Evolutionary conservation across 2,113 vertebrate species (phyloP).

Genomic region (Epinephelus cyanopodus): DNA sequence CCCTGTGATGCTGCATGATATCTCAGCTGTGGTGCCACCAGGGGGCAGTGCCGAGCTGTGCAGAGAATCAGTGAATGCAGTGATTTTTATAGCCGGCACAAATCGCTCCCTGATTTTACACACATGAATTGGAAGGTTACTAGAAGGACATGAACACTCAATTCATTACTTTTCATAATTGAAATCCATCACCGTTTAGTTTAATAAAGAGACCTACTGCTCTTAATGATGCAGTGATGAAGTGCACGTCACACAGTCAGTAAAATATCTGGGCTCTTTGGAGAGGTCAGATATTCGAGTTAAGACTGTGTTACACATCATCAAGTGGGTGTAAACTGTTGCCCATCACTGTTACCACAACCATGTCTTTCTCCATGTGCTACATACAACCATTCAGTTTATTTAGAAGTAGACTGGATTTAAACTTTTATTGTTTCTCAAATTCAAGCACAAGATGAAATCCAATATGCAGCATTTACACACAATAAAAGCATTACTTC

Average conservation of each 20-base stretch:
- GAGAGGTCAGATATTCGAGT: constrained; percentile 2
- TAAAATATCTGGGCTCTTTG: constrained; percentile 7
- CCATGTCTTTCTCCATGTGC: neutral
- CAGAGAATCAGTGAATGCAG: constrained; percentile 15
- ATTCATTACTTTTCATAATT: constrained; percentile 52
- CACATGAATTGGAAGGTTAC: constrained; percentile 56
- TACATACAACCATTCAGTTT: neutral
- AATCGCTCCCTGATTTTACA: constrained; percentile 24
- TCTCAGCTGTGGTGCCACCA: constrained; percentile 44
- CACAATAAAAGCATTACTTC: neutral
- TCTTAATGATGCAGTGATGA: neutral
- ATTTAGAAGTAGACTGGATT: neutral
- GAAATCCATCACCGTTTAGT: constrained; percentile 28
- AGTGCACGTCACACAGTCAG: neutral
- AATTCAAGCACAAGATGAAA: neutral
- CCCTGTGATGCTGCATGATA: neutral
- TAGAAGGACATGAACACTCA: constrained; percentile 52
- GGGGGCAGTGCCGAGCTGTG: constrained; percentile 58
- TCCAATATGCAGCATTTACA: neutral
- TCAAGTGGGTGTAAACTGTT: neutral
- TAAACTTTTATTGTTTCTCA: neutral
- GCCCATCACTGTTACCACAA: neutral
- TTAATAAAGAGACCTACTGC: neutral
- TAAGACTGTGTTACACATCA: neutral
- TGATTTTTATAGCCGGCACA: constrained; percentile 10